Conservation (phyloP, 2,113 vertebrate genomes). For the Amia ocellicauda region DNA sequence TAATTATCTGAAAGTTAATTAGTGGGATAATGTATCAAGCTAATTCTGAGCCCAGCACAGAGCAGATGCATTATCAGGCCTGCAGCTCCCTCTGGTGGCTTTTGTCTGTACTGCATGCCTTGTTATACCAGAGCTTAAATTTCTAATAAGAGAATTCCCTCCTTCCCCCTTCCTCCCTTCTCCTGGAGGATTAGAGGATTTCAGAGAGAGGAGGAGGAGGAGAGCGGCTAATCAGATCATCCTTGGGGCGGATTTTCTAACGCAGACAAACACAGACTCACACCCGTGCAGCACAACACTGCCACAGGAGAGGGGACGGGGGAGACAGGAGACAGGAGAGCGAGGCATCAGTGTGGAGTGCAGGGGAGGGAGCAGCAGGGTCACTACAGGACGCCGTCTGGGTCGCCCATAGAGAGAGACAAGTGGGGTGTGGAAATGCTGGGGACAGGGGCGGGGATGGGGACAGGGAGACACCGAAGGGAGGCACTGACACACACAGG, state of each 20-base stretch:
- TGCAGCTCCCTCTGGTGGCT: conserved; percentile 27
- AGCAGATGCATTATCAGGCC: background rate
- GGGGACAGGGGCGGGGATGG: no score
- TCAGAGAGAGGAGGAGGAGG: conserved; percentile 25
- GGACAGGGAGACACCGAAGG: no score
- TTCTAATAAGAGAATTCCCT: conserved; percentile 21
- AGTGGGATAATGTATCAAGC: no score
- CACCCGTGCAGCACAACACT: background rate
- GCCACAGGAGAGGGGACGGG: background rate
- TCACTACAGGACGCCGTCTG: no score
- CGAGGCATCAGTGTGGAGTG: no score
- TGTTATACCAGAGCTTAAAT: no score
- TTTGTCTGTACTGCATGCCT: conserved; percentile 13
- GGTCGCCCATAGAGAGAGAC: no score
- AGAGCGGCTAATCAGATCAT: conserved; percentile 21
- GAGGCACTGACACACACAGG: no score
- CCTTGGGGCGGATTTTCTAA: background rate
- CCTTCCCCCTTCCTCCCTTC: no score
- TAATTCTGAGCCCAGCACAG: background rate
- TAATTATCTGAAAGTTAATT: background rate
- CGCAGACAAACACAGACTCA: conserved; percentile 5
- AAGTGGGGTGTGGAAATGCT: no score
- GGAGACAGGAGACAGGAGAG: background rate
- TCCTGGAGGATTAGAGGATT: conserved; percentile 37
- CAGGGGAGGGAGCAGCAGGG: no score